Evolutionary conservation across 2,113 vertebrate species (phyloP), one percentile per base, ranked within the genome.

Genomic region (Hippocampus barbouri): DNA sequence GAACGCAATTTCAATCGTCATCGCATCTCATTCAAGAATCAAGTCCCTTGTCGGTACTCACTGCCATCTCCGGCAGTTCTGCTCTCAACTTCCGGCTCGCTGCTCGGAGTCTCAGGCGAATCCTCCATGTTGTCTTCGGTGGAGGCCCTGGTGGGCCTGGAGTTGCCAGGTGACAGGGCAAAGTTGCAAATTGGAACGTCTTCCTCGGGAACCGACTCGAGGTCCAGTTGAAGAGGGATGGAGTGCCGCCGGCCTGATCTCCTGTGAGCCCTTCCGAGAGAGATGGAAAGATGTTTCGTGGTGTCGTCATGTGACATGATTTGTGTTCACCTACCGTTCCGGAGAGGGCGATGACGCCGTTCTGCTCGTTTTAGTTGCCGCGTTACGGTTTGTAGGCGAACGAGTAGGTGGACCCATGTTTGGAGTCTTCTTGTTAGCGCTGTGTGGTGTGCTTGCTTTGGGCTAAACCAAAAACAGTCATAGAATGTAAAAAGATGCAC

Each of bases 121-220:
- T 71, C 27, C 25, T 86, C 88, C 0, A 20, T 27, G 49, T 80
- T 83, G 72, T 92, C 89, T n/a, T 85, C 89, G 65, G 68, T 72
- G 27, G 93, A 86, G 79, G 82, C 91, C 89, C 93, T 94, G 82
- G 81, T 41, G 10, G 95, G 95, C 60, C 94, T 90, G 38, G 94
- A 91, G 82, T 96, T 96, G 70, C 94, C 94, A 7, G 94, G 93
- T 40, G 91, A 94, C 9, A 91, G 89, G 78, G 91, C 91, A 23
- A 88, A 85, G 47, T 64, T 79, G 83, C 80, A 75, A n/a, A 69
- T 66, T 63, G 71, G 56, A 82, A 71, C 77, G 47, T 93, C 93
- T 91, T 92, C 90, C 77, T 92, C 90, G 0, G 80, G 85, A 71
- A 91, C 87, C 0, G 92, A 85, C 4, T 93, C 87, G 53, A 94